Conservation (phyloP, 2,113 vertebrate species). For the Struthidea cinerea region DNA sequence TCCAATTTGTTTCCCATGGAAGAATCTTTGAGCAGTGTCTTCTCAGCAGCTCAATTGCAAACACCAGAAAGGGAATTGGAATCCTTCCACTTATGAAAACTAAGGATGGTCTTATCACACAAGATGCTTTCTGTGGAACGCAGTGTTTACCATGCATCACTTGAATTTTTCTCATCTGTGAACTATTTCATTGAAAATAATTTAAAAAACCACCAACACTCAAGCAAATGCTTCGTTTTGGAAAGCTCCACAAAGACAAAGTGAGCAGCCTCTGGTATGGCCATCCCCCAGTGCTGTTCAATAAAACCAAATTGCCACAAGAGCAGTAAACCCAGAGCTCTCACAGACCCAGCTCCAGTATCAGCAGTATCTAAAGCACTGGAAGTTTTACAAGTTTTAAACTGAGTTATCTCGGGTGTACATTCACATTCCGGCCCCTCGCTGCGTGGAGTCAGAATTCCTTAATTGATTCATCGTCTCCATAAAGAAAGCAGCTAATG, state of each 20-base stretch:
- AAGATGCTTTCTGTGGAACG: neutral
- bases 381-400: neutral
- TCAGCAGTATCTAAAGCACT: neutral
- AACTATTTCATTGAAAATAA: neutral
- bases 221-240: neutral
- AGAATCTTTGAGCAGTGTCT: slow-evolving; percentile 15
- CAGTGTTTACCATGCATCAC: neutral
- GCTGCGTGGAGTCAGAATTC: neutral
- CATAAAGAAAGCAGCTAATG: slow-evolving; percentile 29
- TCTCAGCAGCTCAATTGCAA: slow-evolving; percentile 18
- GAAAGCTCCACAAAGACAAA: neutral
- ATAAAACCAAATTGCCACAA: neutral
- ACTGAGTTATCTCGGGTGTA: neutral
- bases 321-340: neutral
- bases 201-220: neutral
- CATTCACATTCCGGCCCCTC: neutral
- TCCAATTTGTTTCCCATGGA: slow-evolving; percentile 15
- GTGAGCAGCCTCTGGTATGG: neutral
- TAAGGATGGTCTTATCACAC: neutral
- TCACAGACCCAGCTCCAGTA: neutral
- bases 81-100: neutral
- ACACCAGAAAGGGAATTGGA: slow-evolving; percentile 26
- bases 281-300: neutral
- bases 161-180: slow-evolving; percentile 3
- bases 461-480: neutral